phyloP scores from a whole-genome alignment of 2,113 vertebrate genomes.

The Pachycephala philippinensis region DNA sequence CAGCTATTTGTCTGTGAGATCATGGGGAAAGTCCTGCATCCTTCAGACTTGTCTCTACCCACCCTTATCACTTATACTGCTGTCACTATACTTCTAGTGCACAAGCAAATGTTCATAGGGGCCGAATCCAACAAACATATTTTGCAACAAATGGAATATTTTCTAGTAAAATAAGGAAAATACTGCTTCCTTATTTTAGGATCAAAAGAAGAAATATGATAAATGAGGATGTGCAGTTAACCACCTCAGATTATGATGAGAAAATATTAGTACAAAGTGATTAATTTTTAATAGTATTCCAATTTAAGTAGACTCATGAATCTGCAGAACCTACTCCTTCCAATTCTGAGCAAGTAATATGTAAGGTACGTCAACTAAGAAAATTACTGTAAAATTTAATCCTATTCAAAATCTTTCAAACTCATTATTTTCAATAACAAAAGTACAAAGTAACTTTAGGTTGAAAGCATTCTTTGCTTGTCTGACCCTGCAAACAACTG shows the following conservation, averaged over 20 bases:
- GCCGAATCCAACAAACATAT: background rate
- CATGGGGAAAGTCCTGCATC: constrained; percentile 57
- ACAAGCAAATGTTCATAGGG: constrained; percentile 58
- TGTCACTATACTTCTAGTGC: constrained; percentile 26
- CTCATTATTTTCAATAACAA: background rate
- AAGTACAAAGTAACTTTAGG: background rate
- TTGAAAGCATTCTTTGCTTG: background rate
- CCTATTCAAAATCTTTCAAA: background rate
- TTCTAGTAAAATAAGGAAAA: constrained; percentile 5
- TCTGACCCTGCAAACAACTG: background rate
- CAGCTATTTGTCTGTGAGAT: constrained; percentile 73
- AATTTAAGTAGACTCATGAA: constrained; percentile 25
- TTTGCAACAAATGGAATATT: background rate
- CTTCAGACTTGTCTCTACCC: constrained; percentile 51
- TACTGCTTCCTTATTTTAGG: constrained; percentile 2
- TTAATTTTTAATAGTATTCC: constrained; percentile 44
- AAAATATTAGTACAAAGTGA: background rate
- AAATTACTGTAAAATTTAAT: background rate
- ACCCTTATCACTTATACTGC: constrained; percentile 46
- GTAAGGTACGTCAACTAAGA: background rate
- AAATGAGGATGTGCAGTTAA: constrained; percentile 25
- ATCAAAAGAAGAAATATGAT: constrained; percentile 27
- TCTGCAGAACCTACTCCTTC: background rate
- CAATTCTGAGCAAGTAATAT: background rate
- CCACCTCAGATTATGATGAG: background rate